These are phyloP conservation scores for Bruchidius siliquastri DNA, from an alignment of 2,888 invertebrate genomes.

Conservation along the genomic window DNA sequence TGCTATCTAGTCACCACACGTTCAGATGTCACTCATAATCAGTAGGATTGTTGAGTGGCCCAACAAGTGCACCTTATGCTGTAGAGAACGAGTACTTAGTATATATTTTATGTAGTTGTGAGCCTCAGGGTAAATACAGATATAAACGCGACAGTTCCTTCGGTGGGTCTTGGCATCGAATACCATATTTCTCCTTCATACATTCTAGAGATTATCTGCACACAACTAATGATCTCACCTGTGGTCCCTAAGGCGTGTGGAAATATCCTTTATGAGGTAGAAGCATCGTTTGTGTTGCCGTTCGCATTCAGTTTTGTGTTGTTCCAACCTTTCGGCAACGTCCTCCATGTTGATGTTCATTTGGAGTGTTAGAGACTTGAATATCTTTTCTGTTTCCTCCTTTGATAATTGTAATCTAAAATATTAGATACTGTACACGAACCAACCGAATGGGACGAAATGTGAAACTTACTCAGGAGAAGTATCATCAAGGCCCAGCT, in stretches of 20 bases:
- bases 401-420: slow-evolving; percentile 16
- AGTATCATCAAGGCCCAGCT: slow-evolving; percentile 22
- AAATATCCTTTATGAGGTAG: slow-evolving; percentile 24
- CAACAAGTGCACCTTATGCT: too few relatives aligned
- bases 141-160: too few relatives aligned
- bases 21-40: too few relatives aligned
- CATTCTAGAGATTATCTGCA: too few relatives aligned
- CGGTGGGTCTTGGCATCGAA: too few relatives aligned
- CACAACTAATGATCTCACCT: slow-evolving; percentile 6
- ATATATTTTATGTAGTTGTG: too few relatives aligned
- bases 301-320: slow-evolving; percentile 19
- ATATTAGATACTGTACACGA: not conserved
- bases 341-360: slow-evolving; percentile 15
- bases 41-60: too few relatives aligned
- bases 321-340: slow-evolving; percentile 18
- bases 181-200: too few relatives aligned
- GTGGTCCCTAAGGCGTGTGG: slow-evolving; percentile 23
- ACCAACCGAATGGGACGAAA: not conserved
- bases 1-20: too few relatives aligned
- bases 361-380: slow-evolving; percentile 21
- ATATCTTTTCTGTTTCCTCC: slow-evolving; percentile 22
- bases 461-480: slow-evolving; percentile 21
- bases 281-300: slow-evolving; percentile 19
- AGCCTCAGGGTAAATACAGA: too few relatives aligned
- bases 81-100: too few relatives aligned